Evolutionary conservation across 2,113 vertebrate species (phyloP).

Genomic region (Synodontis membranacea): DNA sequence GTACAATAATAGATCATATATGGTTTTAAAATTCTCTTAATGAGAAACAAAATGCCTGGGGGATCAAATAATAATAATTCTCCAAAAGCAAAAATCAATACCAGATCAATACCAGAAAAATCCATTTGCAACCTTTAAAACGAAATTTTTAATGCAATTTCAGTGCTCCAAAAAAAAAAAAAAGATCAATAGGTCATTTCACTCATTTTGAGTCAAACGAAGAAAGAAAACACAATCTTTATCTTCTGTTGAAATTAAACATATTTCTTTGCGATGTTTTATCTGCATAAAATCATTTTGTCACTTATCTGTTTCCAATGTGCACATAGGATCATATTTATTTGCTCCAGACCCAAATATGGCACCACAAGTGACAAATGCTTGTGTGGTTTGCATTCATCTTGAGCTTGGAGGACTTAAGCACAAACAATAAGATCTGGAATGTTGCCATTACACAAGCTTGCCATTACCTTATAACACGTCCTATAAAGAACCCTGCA

Average conservation of each 20-base stretch:
- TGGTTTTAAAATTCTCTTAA: background rate
- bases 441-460: background rate
- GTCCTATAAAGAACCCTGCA: background rate
- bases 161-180: constrained; percentile 31
- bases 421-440: background rate
- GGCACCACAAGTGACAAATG: background rate
- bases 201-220: background rate
- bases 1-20: constrained; percentile 55
- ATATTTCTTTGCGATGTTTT: background rate
- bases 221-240: background rate
- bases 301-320: background rate
- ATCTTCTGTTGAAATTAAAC: background rate
- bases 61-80: background rate
- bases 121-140: constrained; percentile 49
- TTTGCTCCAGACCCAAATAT: background rate
- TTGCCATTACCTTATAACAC: background rate
- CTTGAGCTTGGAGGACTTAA: background rate
- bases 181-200: background rate
- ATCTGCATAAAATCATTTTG: background rate
- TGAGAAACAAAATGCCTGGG: background rate
- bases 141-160: constrained; percentile 51
- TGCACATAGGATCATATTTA: background rate
- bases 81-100: constrained; percentile 1
- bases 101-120: constrained; percentile 57
- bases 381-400: background rate